Conservation (phyloP, 1,140 invertebrate species). For the Leguminivora glycinivorella region DNA sequence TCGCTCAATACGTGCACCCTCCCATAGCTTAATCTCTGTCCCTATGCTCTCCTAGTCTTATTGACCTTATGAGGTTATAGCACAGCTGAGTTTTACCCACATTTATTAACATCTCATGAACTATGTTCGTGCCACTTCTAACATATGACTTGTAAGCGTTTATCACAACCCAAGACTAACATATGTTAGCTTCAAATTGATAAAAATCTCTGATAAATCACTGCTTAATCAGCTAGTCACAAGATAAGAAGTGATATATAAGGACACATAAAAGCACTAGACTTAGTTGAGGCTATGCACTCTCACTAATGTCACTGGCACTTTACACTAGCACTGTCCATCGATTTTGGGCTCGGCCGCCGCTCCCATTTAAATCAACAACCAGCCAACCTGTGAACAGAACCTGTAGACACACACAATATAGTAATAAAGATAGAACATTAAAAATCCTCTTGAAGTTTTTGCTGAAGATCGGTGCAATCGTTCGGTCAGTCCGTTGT, state of each 20-base stretch:
- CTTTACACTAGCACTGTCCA: constrained; percentile 32
- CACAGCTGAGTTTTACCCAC: background rate
- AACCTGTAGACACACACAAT: constrained; percentile 29
- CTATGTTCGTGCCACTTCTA: background rate
- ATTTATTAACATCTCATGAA: background rate
- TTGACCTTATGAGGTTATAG: background rate
- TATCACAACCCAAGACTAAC: background rate
- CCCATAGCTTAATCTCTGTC: constrained; percentile 40
- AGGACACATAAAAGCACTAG: background rate
- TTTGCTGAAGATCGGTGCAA: background rate
- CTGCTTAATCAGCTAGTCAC: background rate
- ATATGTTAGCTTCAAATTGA: background rate
- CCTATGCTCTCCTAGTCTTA: constrained; percentile 21
- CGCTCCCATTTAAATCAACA: constrained; percentile 28
- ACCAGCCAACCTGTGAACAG: constrained; percentile 37
- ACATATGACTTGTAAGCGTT: background rate
- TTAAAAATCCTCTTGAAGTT: no score
- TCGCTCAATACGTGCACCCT: constrained; percentile 73
- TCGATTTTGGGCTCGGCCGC: constrained; percentile 14
- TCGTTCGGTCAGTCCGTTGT: background rate
- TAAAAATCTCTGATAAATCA: background rate
- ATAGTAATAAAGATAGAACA: constrained; percentile 27
- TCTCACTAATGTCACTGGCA: constrained; percentile 29
- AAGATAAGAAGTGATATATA: no score
- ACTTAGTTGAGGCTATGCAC: background rate